Percentiles rank a stretch among this genome's conserved stretches.
Evolutionary conservation across 2,113 vertebrate genomes (phyloP).

Genomic region (Otolemur garnettii): DNA sequence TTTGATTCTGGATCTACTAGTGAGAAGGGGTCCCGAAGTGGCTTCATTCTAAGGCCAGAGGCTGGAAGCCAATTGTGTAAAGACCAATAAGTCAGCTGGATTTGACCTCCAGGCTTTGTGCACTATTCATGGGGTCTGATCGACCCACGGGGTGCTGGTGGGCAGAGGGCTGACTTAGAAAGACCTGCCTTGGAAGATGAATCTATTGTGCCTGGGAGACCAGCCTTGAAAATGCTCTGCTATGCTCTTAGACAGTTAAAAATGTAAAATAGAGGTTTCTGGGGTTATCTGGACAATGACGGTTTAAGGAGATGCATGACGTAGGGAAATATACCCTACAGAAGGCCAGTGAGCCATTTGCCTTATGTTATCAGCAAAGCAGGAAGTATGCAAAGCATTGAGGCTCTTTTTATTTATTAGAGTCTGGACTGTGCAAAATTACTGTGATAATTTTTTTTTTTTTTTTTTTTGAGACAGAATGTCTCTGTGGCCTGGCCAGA

Average conservation of each 20-base stretch:
- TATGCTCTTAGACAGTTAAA: not conserved
- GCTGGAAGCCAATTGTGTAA: not conserved
- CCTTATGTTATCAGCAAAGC: not conserved
- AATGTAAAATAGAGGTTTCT: not conserved
- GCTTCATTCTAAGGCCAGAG: constrained; percentile 13
- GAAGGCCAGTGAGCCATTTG: not conserved
- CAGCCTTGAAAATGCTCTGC: not conserved
- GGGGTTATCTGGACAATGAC: constrained; percentile 4
- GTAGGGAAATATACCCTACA: not conserved
- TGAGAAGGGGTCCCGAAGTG: not conserved
- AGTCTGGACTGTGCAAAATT: not conserved
- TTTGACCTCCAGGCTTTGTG: not conserved
- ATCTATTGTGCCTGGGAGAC: not conserved
- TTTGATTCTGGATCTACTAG: not conserved
- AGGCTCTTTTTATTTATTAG: not conserved
- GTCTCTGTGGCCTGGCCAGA: too few relatives aligned
- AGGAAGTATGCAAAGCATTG: not conserved
- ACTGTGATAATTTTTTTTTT: not conserved
- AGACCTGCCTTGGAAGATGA: not conserved
- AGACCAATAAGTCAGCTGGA: not conserved
- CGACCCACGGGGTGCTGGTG: rapidly evolving
- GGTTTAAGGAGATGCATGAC: not conserved
- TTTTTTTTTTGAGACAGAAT: too few relatives aligned
- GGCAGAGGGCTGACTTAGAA: not conserved
- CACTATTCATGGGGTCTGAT: not conserved